These are phyloP conservation scores for Acrobasis consociella DNA, from an alignment of 2,888 invertebrate species.

Conservation along the genomic window DNA sequence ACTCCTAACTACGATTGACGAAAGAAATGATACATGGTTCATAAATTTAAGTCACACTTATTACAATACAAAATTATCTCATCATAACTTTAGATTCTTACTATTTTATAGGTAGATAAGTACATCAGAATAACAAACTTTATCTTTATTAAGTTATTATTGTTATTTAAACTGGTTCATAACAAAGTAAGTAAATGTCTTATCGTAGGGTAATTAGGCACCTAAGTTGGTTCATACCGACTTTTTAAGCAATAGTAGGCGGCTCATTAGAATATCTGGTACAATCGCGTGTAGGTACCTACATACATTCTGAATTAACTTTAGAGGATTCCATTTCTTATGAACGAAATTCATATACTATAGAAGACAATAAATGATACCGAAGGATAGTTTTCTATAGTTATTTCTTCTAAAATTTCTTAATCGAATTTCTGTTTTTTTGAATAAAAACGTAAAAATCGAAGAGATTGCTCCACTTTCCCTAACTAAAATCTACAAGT, in stretches of 20 bases:
- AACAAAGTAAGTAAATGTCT: neutral
- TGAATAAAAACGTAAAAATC: too few species aligned
- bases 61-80: neutral
- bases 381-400: too few species aligned
- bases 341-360: neutral
- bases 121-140: neutral
- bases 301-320: neutral
- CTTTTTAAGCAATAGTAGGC: neutral
- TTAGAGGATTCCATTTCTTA: neutral
- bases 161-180: conserved; percentile 3
- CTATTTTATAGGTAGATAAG: neutral
- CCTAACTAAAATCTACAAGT: too few species aligned
- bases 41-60: too few species aligned
- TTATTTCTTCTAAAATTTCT: too few species aligned
- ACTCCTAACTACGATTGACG: too few species aligned
- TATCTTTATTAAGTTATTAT: neutral
- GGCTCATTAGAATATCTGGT: neutral
- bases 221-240: conserved; percentile 7
- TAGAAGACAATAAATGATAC: neutral
- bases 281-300: neutral
- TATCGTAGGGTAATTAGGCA: conserved; percentile 7
- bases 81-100: neutral
- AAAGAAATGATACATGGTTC: too few species aligned
- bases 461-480: too few species aligned
- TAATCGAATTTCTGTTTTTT: too few species aligned